Evolutionary conservation across 2,797 vertebrate genomes (phyloP).

Genomic region (Peromyscus aztecus): DNA sequence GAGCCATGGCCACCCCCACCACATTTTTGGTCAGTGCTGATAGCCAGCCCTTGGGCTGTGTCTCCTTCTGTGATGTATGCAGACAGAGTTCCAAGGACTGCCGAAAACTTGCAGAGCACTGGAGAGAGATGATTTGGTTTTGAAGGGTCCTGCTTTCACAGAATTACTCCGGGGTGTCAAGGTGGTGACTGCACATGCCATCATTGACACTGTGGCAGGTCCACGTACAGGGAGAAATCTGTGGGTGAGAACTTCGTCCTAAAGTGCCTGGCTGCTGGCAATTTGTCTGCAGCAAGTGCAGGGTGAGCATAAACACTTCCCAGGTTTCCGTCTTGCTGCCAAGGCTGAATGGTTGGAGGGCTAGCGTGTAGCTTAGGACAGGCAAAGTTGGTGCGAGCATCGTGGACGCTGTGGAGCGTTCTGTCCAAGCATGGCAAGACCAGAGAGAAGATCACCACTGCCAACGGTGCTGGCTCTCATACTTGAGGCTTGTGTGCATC

Average conservation of each 20-base stretch:
- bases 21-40: not conserved
- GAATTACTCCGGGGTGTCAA: not conserved
- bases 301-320: not conserved
- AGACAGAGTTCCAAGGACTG: not conserved
- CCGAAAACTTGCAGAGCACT: not conserved
- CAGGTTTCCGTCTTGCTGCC: not conserved
- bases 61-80: not conserved
- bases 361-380: not conserved
- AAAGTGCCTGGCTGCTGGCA: not conserved
- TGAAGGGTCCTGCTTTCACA: not conserved
- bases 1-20: not conserved
- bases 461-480: not conserved
- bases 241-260: not conserved
- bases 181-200: not conserved
- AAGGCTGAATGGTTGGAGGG: no score
- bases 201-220: not conserved
- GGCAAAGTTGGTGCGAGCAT: no score
- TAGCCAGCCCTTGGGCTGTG: not conserved
- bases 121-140: not conserved
- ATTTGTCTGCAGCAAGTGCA: not conserved
- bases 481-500: not conserved
- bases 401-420: no score
- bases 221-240: not conserved
- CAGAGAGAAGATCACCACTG: not conserved
- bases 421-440: not conserved